Conservation (phyloP, 2,888 invertebrate species). For the Bibio marci region DNA sequence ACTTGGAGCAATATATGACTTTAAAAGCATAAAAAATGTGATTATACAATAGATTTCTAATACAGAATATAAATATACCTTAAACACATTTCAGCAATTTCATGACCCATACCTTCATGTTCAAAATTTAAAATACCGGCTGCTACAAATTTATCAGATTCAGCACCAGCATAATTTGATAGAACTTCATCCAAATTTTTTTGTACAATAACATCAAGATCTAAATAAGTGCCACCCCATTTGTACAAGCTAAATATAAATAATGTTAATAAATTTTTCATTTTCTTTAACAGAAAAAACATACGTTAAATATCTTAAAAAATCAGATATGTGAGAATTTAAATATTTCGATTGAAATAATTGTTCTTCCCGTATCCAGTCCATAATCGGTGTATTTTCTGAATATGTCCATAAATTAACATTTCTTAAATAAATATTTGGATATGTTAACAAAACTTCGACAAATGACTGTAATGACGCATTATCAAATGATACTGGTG, state of each 20-base stretch:
- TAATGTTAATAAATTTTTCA: too few relatives aligned
- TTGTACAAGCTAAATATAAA: conserved; percentile 54
- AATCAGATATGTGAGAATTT: background rate
- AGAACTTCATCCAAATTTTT: conserved; percentile 35
- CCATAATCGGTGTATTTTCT: conserved; percentile 21
- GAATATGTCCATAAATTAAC: conserved; percentile 23
- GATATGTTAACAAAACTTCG: conserved; percentile 18
- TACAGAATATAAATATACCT: too few relatives aligned
- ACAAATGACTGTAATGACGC: conserved; percentile 12
- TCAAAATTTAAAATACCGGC: conserved; percentile 50
- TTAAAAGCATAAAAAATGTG: too few relatives aligned
- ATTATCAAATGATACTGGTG: conserved; percentile 11
- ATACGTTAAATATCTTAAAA: background rate
- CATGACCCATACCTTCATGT: conserved; percentile 34
- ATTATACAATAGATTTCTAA: too few relatives aligned
- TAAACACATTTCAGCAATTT: conserved; percentile 37
- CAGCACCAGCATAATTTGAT: conserved; percentile 44
- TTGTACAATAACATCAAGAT: conserved; percentile 53
- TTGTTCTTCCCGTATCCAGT: conserved; percentile 20
- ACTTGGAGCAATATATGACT: too few relatives aligned
- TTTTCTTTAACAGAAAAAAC: too few relatives aligned
- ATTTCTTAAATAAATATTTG: conserved; percentile 21
- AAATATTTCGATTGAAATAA: conserved; percentile 13
- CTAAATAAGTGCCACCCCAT: conserved; percentile 61
- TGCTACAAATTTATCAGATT: conserved; percentile 39